phyloP scores from a whole-genome alignment of 2,888 invertebrate species.

The Beris chalybata region DNA sequence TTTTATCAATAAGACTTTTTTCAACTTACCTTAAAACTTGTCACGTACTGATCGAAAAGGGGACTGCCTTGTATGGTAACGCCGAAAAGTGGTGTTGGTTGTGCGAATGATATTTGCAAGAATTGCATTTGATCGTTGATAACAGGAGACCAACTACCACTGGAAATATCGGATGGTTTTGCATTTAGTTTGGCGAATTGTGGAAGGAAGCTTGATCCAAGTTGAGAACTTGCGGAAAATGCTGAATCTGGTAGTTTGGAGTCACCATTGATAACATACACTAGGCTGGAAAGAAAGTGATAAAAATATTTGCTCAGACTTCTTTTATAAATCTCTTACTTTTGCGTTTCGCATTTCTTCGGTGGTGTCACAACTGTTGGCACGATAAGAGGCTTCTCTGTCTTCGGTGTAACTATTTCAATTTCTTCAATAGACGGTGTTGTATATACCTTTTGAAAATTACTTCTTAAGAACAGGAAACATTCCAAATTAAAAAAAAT shows the following conservation, averaged over 20 bases:
- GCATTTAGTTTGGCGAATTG: constrained; percentile 59
- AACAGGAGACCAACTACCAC: constrained; percentile 72
- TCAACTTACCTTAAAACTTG: constrained; percentile 64
- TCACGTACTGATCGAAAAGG: constrained; percentile 71
- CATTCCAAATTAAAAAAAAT: not conserved
- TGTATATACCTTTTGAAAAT: not conserved
- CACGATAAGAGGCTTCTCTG: constrained; percentile 40
- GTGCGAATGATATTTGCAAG: constrained; percentile 68
- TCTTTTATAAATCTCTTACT: constrained; percentile 45
- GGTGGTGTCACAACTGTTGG: constrained; percentile 56
- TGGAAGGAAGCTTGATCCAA: constrained; percentile 59
- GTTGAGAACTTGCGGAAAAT: constrained; percentile 63
- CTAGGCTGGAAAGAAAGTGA: constrained; percentile 18
- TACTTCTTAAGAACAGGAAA: no score
- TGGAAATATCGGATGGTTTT: constrained; percentile 44
- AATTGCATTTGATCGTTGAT: constrained; percentile 65
- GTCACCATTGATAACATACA: constrained; percentile 58
- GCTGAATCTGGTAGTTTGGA: constrained; percentile 59
- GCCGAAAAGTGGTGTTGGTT: constrained; percentile 72
- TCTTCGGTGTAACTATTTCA: not conserved
- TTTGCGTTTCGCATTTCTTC: constrained; percentile 53
- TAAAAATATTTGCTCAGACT: constrained; percentile 2
- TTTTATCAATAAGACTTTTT: not conserved
- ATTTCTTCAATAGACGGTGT: constrained; percentile 10
- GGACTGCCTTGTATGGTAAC: constrained; percentile 72